A percentile compares a stretch with the other conserved stretches of the same genome.
These are phyloP conservation scores for Himalopsyche japonica DNA, from an alignment of 2,888 invertebrate genomes.

Conservation along the genomic window DNA sequence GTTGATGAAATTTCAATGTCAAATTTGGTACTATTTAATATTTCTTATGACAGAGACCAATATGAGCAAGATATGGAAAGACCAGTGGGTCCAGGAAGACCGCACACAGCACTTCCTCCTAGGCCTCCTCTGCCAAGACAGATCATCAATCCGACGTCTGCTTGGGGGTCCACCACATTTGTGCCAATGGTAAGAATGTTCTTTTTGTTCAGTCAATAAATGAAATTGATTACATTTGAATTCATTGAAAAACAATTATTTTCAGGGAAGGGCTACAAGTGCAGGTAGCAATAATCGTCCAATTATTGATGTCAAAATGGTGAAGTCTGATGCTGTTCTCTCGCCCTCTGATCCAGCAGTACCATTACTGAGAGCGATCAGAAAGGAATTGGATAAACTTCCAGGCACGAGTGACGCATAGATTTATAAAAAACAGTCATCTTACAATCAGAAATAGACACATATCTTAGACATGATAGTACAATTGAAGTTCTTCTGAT, in stretches of 20 bases:
- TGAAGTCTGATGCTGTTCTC: conserved; percentile 18
- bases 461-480: no score
- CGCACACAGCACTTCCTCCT: conserved; percentile 35
- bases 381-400: conserved; percentile 61
- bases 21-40: neutral
- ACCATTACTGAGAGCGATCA: conserved; percentile 83
- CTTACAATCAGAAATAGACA: neutral
- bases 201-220: neutral
- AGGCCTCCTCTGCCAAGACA: conserved; percentile 34
- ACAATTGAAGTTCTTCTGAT: no score
- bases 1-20: no score
- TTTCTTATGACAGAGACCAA: neutral
- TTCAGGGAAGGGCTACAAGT: conserved; percentile 25
- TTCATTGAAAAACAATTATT: neutral
- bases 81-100: conserved; percentile 4
- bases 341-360: conserved; percentile 68
- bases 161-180: conserved; percentile 30
- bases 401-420: conserved; percentile 39
- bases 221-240: neutral
- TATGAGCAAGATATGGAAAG: conserved; percentile 3
- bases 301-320: conserved; percentile 5
- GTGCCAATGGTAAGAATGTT: conserved; percentile 7
- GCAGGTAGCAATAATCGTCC: conserved; percentile 14
- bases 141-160: conserved; percentile 16
- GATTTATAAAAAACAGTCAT: neutral